Conservation (phyloP, 2,888 invertebrate genomes). For the Clitarchus hookeri region DNA sequence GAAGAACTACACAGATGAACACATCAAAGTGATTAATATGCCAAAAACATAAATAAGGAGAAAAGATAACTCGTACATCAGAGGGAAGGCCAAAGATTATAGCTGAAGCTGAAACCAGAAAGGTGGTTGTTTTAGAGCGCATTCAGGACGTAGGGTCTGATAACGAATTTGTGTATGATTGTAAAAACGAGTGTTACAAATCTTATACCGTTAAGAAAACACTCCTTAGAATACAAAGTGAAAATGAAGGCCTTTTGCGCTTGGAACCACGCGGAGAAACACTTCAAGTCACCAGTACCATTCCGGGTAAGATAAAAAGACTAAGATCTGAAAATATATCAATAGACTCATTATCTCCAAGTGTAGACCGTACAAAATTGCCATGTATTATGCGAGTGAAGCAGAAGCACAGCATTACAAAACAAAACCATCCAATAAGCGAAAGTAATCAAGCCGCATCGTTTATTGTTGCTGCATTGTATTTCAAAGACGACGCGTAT, state of each 20-base stretch:
- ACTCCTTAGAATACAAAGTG: background rate
- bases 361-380: background rate
- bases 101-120: background rate
- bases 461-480: background rate
- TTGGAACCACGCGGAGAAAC: background rate
- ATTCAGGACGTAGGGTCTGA: background rate
- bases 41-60: background rate
- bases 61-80: background rate
- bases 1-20: background rate
- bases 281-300: background rate
- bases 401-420: background rate
- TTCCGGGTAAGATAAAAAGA: background rate
- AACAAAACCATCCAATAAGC: background rate
- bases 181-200: background rate
- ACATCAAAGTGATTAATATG: background rate
- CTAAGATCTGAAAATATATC: background rate
- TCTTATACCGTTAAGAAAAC: background rate
- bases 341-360: background rate
- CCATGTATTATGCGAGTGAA: background rate
- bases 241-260: background rate
- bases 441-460: background rate
- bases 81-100: background rate
- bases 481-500: background rate
- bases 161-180: conserved; percentile 15
- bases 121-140: background rate